These are phyloP conservation scores for Drosophila albomicans DNA, from an alignment of 1,140 invertebrate species.

Conservation along the genomic window DNA sequence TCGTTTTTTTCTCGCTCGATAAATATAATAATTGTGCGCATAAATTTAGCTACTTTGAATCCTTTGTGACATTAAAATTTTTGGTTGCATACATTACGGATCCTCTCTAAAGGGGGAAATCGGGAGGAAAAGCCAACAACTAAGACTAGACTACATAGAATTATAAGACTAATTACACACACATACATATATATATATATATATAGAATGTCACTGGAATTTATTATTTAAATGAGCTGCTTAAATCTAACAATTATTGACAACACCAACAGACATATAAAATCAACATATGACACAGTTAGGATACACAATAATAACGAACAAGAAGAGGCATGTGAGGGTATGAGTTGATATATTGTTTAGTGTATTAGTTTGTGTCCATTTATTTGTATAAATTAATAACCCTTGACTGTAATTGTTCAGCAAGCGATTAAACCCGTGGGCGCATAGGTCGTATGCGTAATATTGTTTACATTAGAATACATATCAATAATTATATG, in stretches of 20 bases:
- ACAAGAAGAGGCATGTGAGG: neutral
- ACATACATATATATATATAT: neutral
- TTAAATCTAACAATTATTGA: conserved; percentile 23
- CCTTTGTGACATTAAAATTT: conserved; percentile 5
- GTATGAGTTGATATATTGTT: neutral
- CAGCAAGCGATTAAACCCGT: neutral
- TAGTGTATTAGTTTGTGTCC: conserved; percentile 18
- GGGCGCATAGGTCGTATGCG: conserved; percentile 1
- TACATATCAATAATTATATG: neutral
- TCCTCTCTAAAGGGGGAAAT: neutral
- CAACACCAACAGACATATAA: conserved; percentile 24
- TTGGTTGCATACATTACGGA: conserved; percentile 6
- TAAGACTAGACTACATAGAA: conserved; percentile 33
- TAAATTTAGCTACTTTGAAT: conserved; percentile 18
- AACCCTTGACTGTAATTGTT: conserved; percentile 1
- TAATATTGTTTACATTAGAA: conserved; percentile 12
- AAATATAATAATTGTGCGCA: neutral
- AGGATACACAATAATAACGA: neutral
- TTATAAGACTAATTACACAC: conserved; percentile 6
- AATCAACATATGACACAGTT: conserved; percentile 5
- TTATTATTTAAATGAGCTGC: conserved; percentile 25
- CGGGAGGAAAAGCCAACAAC: neutral
- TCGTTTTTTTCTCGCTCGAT: neutral
- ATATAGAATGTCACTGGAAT: conserved; percentile 10
- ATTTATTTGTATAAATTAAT: conserved; percentile 14